phyloP scores from a whole-genome alignment of 2,888 invertebrate species.

The Apantesis nais region DNA sequence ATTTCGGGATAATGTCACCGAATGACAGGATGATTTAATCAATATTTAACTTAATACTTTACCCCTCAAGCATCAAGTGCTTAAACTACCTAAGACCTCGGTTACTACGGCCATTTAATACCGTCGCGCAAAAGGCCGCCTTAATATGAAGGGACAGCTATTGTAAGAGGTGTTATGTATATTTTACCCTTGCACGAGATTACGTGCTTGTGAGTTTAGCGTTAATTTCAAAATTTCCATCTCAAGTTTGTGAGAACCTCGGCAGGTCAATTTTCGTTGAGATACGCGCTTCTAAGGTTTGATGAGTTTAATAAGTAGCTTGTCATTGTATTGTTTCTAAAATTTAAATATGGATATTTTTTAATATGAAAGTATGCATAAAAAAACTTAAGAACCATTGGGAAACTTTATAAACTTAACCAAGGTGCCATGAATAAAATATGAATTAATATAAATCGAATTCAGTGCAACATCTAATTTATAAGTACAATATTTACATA shows the following conservation, averaged over 20 bases:
- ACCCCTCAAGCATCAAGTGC: constrained; percentile 52
- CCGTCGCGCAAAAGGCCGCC: constrained; percentile 54
- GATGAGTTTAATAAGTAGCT: constrained; percentile 34
- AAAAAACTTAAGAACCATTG: not conserved
- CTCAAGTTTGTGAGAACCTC: constrained; percentile 54
- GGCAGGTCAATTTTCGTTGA: constrained; percentile 51
- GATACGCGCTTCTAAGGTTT: constrained; percentile 33
- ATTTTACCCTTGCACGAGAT: constrained; percentile 70
- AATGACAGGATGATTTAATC: constrained; percentile 53
- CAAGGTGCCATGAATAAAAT: not conserved
- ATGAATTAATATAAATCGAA: not conserved
- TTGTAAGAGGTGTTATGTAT: constrained; percentile 75
- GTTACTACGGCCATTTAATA: constrained; percentile 68
- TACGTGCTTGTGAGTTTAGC: constrained; percentile 68
- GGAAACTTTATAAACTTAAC: not conserved
- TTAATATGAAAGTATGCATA: constrained; percentile 18
- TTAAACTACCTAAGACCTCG: constrained; percentile 58
- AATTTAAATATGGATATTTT: not conserved
- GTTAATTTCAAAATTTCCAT: constrained; percentile 73
- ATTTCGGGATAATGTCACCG: constrained; percentile 22
- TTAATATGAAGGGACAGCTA: constrained; percentile 66
- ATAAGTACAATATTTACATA: too few species aligned
- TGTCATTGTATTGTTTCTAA: constrained; percentile 13
- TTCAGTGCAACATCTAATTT: too few species aligned
- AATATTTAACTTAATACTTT: constrained; percentile 57